A percentile compares a stretch with the other conserved stretches of the same genome.
Conservation (phyloP, 1,140 invertebrate species). For the Diabrotica undecimpunctata region DNA sequence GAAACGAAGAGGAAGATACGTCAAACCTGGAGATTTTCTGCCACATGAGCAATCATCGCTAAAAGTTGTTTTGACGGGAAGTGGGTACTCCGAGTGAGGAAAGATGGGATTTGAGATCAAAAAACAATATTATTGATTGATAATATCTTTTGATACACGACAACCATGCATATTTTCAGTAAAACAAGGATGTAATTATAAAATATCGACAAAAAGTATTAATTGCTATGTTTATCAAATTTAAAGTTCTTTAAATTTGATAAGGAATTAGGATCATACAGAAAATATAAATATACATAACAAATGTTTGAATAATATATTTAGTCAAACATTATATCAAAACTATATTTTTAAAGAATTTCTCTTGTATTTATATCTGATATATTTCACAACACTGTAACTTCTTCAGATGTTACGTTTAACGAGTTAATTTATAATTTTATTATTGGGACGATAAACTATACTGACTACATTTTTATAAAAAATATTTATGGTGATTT, state of each 20-base stretch:
- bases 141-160: too few species aligned
- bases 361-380: too few species aligned
- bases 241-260: conserved; percentile 6
- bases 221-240: conserved; percentile 5
- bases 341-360: too few species aligned
- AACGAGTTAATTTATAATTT: too few species aligned
- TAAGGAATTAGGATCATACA: background rate
- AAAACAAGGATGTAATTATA: background rate
- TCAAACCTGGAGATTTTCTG: conserved; percentile 17
- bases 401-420: too few species aligned
- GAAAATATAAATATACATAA: background rate
- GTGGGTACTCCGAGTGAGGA: conserved; percentile 39
- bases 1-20: conserved; percentile 34
- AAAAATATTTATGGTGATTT: too few species aligned
- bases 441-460: too few species aligned
- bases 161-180: background rate
- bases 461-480: too few species aligned
- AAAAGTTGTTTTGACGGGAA: conserved; percentile 38
- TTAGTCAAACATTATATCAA: too few species aligned
- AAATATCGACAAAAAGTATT: background rate
- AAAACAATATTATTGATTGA: background rate
- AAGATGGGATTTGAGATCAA: background rate
- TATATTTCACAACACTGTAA: too few species aligned
- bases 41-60: conserved; percentile 43
- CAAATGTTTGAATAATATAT: too few species aligned